phyloP scores from a whole-genome alignment of 2,888 invertebrate species.

The Altica lythri region DNA sequence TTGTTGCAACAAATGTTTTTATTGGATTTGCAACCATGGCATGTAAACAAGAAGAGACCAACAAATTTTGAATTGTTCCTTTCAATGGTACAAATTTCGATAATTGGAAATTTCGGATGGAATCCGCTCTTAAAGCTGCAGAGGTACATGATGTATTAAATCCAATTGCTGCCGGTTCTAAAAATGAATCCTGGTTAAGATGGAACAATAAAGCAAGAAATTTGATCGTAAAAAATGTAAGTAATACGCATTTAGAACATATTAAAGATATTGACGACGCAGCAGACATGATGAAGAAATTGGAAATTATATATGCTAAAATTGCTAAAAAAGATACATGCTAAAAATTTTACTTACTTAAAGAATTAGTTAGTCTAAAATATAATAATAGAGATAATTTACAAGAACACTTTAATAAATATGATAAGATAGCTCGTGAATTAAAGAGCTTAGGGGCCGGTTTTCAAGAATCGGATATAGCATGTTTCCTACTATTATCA shows the following conservation, averaged over 20 bases:
- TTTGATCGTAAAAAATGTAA: conserved; percentile 16
- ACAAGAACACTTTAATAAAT: conserved; percentile 29
- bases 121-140: background rate
- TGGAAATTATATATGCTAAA: conserved; percentile 30
- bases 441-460: conserved; percentile 24
- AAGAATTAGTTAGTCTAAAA: conserved; percentile 20
- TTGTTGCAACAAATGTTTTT: too few relatives aligned
- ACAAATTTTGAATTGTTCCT: too few relatives aligned
- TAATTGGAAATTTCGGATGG: background rate
- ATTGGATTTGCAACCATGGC: too few relatives aligned
- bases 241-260: conserved; percentile 33
- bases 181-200: conserved; percentile 18
- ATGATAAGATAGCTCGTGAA: conserved; percentile 32
- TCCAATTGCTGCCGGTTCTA: conserved; percentile 4
- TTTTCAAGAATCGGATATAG: conserved; percentile 18
- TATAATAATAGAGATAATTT: conserved; percentile 6
- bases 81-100: background rate
- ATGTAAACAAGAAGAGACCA: too few relatives aligned
- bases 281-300: conserved; percentile 29
- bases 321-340: conserved; percentile 26
- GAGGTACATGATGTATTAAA: conserved; percentile 13
- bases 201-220: background rate
- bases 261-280: conserved; percentile 30
- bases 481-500: conserved; percentile 30
- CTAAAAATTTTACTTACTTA: conserved; percentile 19